Base-by-base conservation (phyloP, 2,797 vertebrate genomes). In the Brotula barbata region DNA sequence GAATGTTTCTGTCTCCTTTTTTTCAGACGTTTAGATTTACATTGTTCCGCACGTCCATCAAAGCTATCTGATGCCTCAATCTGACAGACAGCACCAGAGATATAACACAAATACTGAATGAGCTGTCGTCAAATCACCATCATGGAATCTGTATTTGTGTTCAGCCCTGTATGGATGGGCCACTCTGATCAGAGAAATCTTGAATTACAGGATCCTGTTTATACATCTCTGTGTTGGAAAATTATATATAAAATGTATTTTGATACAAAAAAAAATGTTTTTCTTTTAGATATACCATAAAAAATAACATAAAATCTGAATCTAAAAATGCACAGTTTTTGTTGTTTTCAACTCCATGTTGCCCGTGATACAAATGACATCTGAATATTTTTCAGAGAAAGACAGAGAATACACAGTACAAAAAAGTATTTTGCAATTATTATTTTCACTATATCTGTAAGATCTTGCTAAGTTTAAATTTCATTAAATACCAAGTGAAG, bases 1-100 rank as follows among this genome's bases (percentile, higher is more conserved):
- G 49, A 76, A 74, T 69, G 70, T 68, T 64, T 71, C 67, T 75
- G 7, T 33, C 31, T 33, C 11, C 31, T 33, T 6, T 9, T 11
- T 33, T 60, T 64, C 40, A 37, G 66, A 52, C 77, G 60, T 79
- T 52, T 52, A 66, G 78, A 70, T 77, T 75, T 79, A 80, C 81
- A 82, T 86, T 87, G 79, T 87, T 79, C 39, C 43, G 58, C 13
- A 54, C 3, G 55, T 84, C 85, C 51, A 33, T 86, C 80, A 82
- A 75, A 84, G 51, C 44, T 64, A 85, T 87, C 82, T 44, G 71
- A 69, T 45, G 40, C 64, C 25, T 71, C 63, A 43, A 63, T 85
- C 77, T 80, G 68, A 81, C 57, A 34, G 53, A 63, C 44, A 50
- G 71, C 49, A 67, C 64, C 71, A 59, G 47, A 64, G 70, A 70